Percentiles rank a stretch among this genome's conserved stretches.
Evolutionary conservation across 2,888 invertebrate genomes (phyloP).

Genomic region (Ptilodon capucinus): DNA sequence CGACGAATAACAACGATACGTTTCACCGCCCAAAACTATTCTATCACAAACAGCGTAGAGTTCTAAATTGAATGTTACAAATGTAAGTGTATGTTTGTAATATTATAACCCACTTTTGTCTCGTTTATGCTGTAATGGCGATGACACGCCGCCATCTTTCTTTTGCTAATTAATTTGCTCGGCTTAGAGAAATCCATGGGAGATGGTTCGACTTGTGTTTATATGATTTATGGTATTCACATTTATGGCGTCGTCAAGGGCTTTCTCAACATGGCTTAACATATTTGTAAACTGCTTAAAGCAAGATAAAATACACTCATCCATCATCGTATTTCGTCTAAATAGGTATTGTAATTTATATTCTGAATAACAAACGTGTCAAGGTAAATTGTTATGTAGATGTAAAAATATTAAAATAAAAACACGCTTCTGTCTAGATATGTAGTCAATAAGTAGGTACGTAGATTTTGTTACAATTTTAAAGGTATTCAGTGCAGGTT

Average conservation of each 20-base stretch:
- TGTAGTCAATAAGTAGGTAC: too few species aligned
- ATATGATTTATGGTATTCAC: conserved; percentile 19
- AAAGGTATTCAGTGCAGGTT: too few species aligned
- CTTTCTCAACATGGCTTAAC: background rate
- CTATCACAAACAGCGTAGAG: conserved; percentile 7
- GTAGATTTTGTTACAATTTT: too few species aligned
- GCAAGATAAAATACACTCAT: background rate
- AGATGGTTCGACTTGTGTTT: conserved; percentile 29
- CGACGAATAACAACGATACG: conserved; percentile 12
- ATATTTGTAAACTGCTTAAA: background rate
- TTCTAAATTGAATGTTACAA: conserved; percentile 10
- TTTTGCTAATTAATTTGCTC: conserved; percentile 62
- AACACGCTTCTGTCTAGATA: too few species aligned
- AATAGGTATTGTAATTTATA: too few species aligned
- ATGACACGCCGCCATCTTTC: conserved; percentile 61
- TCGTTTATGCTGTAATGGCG: conserved; percentile 44
- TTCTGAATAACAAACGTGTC: too few species aligned
- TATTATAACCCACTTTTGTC: conserved; percentile 57
- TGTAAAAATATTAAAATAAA: too few species aligned
- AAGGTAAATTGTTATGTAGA: too few species aligned
- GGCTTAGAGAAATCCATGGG: conserved; percentile 68
- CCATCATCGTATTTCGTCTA: background rate
- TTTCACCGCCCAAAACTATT: background rate
- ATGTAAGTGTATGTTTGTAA: conserved; percentile 17
- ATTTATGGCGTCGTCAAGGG: conserved; percentile 5